A percentile compares a stretch with the other conserved stretches of the same genome.
phyloP scores from a whole-genome alignment of 2,888 invertebrate genomes.

The Scaptomyza polygonia region DNA sequence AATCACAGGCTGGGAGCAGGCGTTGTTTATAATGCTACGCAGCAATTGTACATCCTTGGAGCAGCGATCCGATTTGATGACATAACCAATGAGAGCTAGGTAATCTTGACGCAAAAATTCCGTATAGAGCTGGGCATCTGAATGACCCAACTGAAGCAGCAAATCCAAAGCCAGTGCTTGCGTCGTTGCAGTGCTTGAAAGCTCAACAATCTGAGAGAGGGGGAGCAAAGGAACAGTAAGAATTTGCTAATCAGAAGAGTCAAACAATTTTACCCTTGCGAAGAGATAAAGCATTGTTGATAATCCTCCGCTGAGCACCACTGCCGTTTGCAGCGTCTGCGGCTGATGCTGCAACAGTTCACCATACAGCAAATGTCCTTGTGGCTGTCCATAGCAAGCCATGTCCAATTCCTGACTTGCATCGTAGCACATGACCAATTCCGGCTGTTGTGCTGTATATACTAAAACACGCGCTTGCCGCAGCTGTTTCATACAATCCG shows the following conservation, averaged over 20 bases:
- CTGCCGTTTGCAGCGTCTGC: conserved; percentile 81
- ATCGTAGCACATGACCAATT: conserved; percentile 84
- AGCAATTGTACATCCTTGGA: conserved; percentile 87
- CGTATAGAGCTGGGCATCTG: conserved; percentile 87
- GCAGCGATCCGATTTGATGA: conserved; percentile 87
- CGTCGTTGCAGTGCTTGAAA: conserved; percentile 86
- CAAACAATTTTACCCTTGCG: conserved; percentile 86
- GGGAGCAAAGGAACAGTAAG: neutral
- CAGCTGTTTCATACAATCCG: conserved; percentile 85
- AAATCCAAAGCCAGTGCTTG: conserved; percentile 88
- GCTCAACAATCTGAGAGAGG: conserved; percentile 87
- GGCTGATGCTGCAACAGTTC: conserved; percentile 74
- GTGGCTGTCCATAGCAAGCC: conserved; percentile 69
- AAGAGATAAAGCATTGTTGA: conserved; percentile 88
- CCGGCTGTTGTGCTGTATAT: conserved; percentile 88
- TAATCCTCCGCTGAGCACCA: conserved; percentile 86
- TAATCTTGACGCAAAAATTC: conserved; percentile 86
- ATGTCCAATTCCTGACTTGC: conserved; percentile 69
- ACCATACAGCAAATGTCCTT: conserved; percentile 82
- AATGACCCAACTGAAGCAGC: conserved; percentile 86
- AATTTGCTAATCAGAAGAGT: neutral
- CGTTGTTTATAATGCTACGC: conserved; percentile 88
- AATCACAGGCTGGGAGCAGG: conserved; percentile 87
- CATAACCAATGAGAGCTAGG: conserved; percentile 87
- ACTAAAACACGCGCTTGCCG: conserved; percentile 87